Conservation (phyloP, 2,113 vertebrate species). For the Morone chrysops region DNA sequence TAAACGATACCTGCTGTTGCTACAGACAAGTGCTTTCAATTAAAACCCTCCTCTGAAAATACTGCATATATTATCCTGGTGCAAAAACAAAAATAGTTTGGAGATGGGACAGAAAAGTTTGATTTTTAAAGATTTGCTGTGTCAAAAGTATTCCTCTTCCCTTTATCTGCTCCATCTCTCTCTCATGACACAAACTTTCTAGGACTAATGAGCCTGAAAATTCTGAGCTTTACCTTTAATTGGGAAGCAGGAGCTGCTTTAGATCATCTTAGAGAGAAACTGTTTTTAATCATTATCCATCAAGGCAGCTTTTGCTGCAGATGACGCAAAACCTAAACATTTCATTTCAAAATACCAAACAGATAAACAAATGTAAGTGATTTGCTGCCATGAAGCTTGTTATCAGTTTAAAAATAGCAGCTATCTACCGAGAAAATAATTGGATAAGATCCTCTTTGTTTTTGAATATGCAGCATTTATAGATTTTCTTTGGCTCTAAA, state of each 20-base stretch:
- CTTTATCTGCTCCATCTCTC: background rate
- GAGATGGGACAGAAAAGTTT: slow-evolving; percentile 1
- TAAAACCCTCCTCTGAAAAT: slow-evolving; percentile 22
- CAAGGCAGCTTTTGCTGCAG: slow-evolving; percentile 18
- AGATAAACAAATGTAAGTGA: slow-evolving; percentile 34
- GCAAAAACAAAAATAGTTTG: slow-evolving; percentile 21
- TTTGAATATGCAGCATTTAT: background rate
- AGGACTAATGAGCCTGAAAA: slow-evolving; percentile 50
- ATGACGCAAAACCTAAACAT: slow-evolving; percentile 10
- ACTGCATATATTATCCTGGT: background rate
- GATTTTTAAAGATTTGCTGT: background rate
- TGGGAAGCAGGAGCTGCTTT: slow-evolving; percentile 36
- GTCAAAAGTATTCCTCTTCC: slow-evolving; percentile 18
- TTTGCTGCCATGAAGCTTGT: slow-evolving; percentile 9
- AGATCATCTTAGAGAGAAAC: background rate
- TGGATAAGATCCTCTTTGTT: slow-evolving; percentile 18
- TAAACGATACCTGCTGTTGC: slow-evolving; percentile 32
- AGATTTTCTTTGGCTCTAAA: background rate
- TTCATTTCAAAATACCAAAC: slow-evolving; percentile 28
- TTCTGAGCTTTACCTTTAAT: slow-evolving; percentile 32
- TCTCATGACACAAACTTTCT: slow-evolving; percentile 25
- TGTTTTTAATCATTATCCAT: slow-evolving; percentile 33
- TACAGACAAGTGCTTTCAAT: slow-evolving; percentile 40
- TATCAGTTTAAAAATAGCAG: slow-evolving; percentile 38
- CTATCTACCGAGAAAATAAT: slow-evolving; percentile 22